A percentile compares a stretch with the other conserved stretches of the same genome.
Evolutionary conservation across 2,888 invertebrate genomes (phyloP).

Genomic region (Lymantria dispar): DNA sequence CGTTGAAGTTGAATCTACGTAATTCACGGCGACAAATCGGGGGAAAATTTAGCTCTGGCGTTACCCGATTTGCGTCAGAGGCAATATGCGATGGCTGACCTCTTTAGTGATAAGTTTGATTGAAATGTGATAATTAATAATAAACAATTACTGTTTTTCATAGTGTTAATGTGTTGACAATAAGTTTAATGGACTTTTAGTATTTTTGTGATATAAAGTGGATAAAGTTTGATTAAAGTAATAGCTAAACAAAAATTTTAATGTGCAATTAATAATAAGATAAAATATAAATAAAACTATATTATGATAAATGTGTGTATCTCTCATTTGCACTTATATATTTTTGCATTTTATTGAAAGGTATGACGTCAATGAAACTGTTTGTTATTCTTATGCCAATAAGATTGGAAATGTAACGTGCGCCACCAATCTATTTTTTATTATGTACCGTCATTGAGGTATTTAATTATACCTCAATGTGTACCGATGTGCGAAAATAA

Average conservation of each 20-base stretch:
- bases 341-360: slow-evolving; percentile 5
- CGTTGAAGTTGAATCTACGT: slow-evolving; percentile 50
- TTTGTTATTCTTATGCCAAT: slow-evolving; percentile 7
- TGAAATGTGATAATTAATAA: slow-evolving; percentile 18
- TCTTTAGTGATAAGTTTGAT: slow-evolving; percentile 15
- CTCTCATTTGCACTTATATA: background rate
- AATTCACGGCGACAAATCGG: slow-evolving; percentile 45
- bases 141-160: background rate
- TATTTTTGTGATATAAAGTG: background rate
- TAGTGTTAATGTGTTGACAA: background rate
- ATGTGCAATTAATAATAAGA: background rate
- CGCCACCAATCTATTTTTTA: background rate
- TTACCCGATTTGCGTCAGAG: slow-evolving; percentile 43
- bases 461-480: no score
- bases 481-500: no score
- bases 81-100: slow-evolving; percentile 18
- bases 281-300: background rate
- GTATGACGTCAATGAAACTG: slow-evolving; percentile 20
- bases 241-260: background rate
- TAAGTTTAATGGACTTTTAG: background rate
- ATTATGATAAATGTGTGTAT: background rate
- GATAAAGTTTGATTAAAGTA: background rate
- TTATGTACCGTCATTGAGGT: no score
- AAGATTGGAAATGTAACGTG: slow-evolving; percentile 1
- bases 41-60: slow-evolving; percentile 41